Percentiles rank a stretch among this genome's conserved stretches.
Conservation (phyloP, 2,797 vertebrate species). For the Tarsius wallacei region DNA sequence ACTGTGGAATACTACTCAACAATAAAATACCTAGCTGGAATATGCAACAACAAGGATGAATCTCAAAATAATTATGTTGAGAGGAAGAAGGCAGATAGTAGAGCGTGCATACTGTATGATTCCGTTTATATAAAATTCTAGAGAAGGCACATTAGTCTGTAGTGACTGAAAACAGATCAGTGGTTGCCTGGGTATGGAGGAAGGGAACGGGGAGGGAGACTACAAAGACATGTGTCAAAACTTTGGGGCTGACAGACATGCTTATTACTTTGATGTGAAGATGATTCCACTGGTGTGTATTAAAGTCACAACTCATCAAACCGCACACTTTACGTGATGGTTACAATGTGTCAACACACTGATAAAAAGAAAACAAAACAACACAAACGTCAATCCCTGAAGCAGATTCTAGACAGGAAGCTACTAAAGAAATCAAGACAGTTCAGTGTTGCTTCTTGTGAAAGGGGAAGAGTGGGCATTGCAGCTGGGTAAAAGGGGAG, state of each 20-base stretch:
- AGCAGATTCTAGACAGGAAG: background rate
- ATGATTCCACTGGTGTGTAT: background rate
- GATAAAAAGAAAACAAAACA: background rate
- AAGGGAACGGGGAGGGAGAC: background rate
- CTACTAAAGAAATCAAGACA: too few species aligned
- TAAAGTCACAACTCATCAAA: constrained; percentile 42
- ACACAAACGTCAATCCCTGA: background rate
- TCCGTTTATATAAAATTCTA: background rate
- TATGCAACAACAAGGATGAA: background rate
- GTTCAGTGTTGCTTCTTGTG: fast-evolving
- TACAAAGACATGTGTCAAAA: background rate
- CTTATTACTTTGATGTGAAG: background rate
- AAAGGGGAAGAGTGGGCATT: background rate
- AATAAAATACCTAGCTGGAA: background rate
- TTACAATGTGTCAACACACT: background rate
- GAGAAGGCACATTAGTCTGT: background rate
- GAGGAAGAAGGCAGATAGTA: background rate
- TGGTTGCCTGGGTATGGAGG: background rate
- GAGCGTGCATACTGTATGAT: background rate
- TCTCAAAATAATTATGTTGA: background rate
- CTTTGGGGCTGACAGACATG: background rate
- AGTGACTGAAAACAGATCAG: background rate
- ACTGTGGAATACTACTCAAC: background rate
- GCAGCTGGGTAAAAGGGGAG: background rate
- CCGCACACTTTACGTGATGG: background rate